phyloP scores from a whole-genome alignment of 1,140 invertebrate genomes.

The Bemisia tabaci region DNA sequence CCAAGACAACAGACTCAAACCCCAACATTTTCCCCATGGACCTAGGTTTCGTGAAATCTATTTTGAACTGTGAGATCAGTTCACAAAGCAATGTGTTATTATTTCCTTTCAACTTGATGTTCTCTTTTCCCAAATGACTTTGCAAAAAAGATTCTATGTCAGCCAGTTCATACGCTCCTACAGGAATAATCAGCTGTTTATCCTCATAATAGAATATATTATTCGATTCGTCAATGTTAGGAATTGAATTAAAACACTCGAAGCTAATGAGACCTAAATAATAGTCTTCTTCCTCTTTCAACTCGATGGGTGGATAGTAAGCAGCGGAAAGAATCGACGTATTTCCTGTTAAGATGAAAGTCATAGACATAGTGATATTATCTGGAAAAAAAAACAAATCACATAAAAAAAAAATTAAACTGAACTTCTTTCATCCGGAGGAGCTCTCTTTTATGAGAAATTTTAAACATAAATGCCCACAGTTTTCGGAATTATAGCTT shows the following conservation, averaged over 20 bases:
- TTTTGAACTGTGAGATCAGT: neutral
- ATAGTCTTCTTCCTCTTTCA: neutral
- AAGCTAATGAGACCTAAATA: neutral
- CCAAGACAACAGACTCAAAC: neutral
- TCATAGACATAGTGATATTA: too few relatives aligned
- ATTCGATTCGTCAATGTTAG: conserved; percentile 8
- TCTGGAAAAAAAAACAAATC: neutral
- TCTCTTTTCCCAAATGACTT: neutral
- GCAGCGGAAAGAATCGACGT: neutral
- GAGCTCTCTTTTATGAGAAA: neutral
- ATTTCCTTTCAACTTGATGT: neutral
- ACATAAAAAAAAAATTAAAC: neutral
- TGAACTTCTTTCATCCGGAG: neutral
- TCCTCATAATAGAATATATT: conserved; percentile 2
- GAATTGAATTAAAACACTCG: conserved; percentile 9
- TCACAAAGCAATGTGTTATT: neutral
- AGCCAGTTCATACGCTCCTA: conserved; percentile 8
- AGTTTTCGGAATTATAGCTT: neutral
- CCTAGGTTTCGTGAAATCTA: neutral
- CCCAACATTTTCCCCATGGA: neutral
- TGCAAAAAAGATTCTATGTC: conserved; percentile 2
- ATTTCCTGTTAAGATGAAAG: neutral
- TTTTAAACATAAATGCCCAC: neutral
- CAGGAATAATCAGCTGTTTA: conserved; percentile 2
- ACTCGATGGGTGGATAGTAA: conserved; percentile 4